Evolutionary conservation across 1,140 invertebrate species (phyloP).

Genomic region (Apis dorsata): DNA sequence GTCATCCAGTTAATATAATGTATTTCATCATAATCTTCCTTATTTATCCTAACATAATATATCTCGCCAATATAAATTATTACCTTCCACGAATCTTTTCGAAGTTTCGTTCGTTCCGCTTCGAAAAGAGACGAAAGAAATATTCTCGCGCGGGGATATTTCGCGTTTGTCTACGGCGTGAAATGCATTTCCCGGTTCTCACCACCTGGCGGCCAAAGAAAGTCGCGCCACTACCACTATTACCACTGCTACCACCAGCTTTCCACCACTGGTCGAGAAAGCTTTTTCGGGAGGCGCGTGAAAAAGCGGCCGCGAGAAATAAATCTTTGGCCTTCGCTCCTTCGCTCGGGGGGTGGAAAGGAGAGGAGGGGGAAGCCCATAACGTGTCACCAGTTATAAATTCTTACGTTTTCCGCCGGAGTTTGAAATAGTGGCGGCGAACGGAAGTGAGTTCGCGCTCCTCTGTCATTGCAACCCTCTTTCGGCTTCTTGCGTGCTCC

Average conservation of each 20-base stretch:
- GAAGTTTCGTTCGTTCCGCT: not conserved
- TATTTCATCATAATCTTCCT: no score
- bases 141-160: not conserved
- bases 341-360: not conserved
- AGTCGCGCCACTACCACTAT: not conserved
- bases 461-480: conserved; percentile 22
- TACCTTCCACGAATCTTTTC: not conserved
- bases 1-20: no score
- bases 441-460: conserved; percentile 19
- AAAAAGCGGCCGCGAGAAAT: conserved; percentile 48
- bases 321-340: conserved; percentile 45
- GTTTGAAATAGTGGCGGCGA: conserved; percentile 41
- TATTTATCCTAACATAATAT: no score
- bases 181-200: conserved; percentile 15
- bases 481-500: conserved; percentile 18
- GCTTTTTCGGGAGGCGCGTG: not conserved
- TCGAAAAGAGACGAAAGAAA: not conserved
- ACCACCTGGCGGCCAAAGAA: conserved; percentile 1
- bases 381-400: conserved; percentile 60
- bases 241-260: not conserved
- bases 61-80: no score
- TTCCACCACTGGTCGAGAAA: not conserved
- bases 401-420: conserved; percentile 49
- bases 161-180: not conserved
- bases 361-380: conserved; percentile 19